Evolutionary conservation across 2,797 vertebrate species (phyloP).

Genomic region (Chelidonichthys spinosus): DNA sequence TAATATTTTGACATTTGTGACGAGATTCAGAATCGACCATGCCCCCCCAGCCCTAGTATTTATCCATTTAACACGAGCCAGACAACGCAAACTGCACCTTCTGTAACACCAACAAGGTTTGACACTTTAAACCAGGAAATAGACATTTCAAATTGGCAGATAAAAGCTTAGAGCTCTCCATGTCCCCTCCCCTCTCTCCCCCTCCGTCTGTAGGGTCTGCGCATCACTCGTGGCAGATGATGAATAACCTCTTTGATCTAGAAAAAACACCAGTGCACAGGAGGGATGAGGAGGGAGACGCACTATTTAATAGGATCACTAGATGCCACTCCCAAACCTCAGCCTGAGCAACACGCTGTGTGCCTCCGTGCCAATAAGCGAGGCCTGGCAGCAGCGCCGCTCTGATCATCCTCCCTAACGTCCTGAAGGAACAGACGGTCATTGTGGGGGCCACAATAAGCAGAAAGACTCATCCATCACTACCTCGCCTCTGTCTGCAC

Average conservation of each 20-base stretch:
- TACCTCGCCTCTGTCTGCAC: conserved; percentile 50
- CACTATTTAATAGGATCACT: conserved; percentile 66
- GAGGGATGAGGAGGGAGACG: conserved; percentile 50
- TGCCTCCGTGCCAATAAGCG: conserved; percentile 60
- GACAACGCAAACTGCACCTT: conserved; percentile 36
- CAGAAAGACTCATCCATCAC: conserved; percentile 76
- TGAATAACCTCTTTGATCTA: conserved; percentile 72
- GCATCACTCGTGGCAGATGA: conserved; percentile 64
- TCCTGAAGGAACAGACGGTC: conserved; percentile 64
- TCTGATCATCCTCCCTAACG: conserved; percentile 73
- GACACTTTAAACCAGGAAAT: conserved; percentile 42
- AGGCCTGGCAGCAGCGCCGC: conserved; percentile 62
- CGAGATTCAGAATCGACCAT: no score
- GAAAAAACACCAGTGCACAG: conserved; percentile 50
- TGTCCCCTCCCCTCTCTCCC: neutral
- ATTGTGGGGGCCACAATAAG: conserved; percentile 49
- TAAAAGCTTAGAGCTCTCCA: conserved; percentile 48
- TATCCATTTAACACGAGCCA: conserved; percentile 37
- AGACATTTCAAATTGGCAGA: conserved; percentile 52
- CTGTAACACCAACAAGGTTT: conserved; percentile 25
- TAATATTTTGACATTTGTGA: no score
- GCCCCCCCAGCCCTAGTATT: neutral
- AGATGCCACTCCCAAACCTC: conserved; percentile 55
- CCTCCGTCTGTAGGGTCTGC: conserved; percentile 41
- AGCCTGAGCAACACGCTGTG: conserved; percentile 38